These are phyloP conservation scores for Ia io DNA, from an alignment of 2,113 vertebrate species.

Conservation along the genomic window DNA sequence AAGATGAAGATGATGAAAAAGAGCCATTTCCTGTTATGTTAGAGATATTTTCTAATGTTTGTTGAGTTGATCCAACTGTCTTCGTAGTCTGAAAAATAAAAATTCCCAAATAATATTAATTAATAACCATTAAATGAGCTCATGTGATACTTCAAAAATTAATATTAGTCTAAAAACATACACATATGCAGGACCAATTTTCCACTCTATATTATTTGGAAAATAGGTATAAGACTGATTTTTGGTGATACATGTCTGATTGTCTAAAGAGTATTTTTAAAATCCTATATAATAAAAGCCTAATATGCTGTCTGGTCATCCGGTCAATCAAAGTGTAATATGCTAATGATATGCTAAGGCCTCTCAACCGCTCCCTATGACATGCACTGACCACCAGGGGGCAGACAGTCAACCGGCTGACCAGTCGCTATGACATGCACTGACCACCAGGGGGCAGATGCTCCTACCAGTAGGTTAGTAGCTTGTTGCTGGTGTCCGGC, in stretches of 20 bases:
- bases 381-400: too few relatives aligned
- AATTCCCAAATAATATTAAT: constrained; percentile 20
- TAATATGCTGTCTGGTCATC: too few relatives aligned
- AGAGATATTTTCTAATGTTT: constrained; percentile 86
- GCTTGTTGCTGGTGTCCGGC: too few relatives aligned
- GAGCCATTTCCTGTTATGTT: constrained; percentile 83
- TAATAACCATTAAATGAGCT: constrained; percentile 23
- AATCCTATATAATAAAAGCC: not conserved
- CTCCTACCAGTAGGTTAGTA: too few relatives aligned
- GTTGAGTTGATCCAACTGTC: constrained; percentile 87
- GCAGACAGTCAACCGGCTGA: too few relatives aligned
- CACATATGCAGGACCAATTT: not conserved
- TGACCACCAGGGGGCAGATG: too few relatives aligned
- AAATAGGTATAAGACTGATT: not conserved
- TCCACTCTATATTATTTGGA: not conserved
- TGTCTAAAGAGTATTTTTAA: not conserved
- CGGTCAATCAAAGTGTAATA: too few relatives aligned
- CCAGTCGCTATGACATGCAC: too few relatives aligned
- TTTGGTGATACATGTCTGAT: not conserved
- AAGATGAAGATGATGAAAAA: constrained; percentile 86
- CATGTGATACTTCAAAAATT: constrained; percentile 26
- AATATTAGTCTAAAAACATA: constrained; percentile 26
- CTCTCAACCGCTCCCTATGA: too few relatives aligned
- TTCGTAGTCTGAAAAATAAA: constrained; percentile 84
- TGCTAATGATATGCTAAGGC: too few relatives aligned